Base-by-base conservation (phyloP, 2,888 invertebrate genomes). In the Bedellia somnulentella region DNA sequence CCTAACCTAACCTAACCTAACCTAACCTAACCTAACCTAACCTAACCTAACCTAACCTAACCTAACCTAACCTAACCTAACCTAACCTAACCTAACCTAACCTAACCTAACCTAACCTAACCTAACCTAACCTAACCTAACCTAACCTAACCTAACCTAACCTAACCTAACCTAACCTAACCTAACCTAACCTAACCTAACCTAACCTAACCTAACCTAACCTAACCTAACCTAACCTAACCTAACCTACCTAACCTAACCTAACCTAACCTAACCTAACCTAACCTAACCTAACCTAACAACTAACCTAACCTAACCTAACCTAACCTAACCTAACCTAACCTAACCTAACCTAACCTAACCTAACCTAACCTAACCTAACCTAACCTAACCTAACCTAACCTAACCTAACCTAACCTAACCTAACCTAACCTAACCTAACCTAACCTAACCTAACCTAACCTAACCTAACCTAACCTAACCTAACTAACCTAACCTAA, bases 251-350 rank as follows among this genome's bases (percentile, higher is more conserved):
- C 32, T 32, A 32, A 32, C 32, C 32, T 32, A 32, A 32, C 32
- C 32, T 32, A 32, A 32, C 32, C 32, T 31, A 32, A 32, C 32
- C 32, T 32, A 32, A 32, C 32, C 32, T 31, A 31, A 31, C 31
- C 31, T 31, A 31, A 31, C 31, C 31, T 31, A 31, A 31, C 31
- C 31, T 31, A 31, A 31, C 31, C 31, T 31, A 31, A 31, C 31
- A n/a, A n/a, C 31, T 31, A 31, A 31, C 31, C 30, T 30, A 30
- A 30, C 30, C 22, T 25, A 33, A 28, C 30, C 30, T 30, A 30
- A 30, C 30, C 30, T 30, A 30, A 30, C 30, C 30, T 30, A 30
- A 30, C 30, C 30, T 30, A 30, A 30, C 30, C 30, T 30, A 30
- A 30, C 30, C 30, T 30, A 30, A 30, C 30, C 30, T 30, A 30